Evolutionary conservation across 2,888 invertebrate genomes (phyloP).

Genomic region (Euplexia lucipara): DNA sequence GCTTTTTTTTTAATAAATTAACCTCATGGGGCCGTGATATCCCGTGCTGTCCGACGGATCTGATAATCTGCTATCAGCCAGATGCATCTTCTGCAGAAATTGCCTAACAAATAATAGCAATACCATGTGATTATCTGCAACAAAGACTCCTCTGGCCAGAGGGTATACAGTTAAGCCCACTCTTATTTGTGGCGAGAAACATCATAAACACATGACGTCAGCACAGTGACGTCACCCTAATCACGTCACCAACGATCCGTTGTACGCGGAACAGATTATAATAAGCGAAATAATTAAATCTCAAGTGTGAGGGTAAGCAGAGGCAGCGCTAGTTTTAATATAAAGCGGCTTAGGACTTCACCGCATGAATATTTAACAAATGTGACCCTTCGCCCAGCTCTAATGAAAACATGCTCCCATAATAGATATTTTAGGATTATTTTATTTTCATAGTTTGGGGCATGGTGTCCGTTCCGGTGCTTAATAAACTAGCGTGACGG

Average conservation of each 20-base stretch:
- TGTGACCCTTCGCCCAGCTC: slow-evolving; percentile 57
- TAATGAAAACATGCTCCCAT: slow-evolving; percentile 64
- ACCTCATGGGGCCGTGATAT: background rate
- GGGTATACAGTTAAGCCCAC: slow-evolving; percentile 2
- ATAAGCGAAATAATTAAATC: slow-evolving; percentile 51
- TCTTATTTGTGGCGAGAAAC: background rate
- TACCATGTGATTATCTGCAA: background rate
- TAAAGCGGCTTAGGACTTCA: slow-evolving; percentile 60
- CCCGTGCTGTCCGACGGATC: background rate
- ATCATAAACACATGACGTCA: slow-evolving; percentile 25
- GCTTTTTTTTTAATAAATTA: background rate
- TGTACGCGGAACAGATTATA: slow-evolving; percentile 47
- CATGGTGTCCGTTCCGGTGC: slow-evolving; percentile 23
- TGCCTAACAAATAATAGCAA: background rate
- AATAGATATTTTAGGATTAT: slow-evolving; percentile 61
- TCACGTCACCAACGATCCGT: slow-evolving; percentile 24
- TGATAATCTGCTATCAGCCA: background rate
- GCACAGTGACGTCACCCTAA: slow-evolving; percentile 24
- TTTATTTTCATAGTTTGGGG: slow-evolving; percentile 56
- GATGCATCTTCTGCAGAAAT: background rate
- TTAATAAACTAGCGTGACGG: slow-evolving; percentile 38
- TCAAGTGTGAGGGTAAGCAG: slow-evolving; percentile 31
- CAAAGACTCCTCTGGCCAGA: background rate
- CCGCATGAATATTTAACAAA: slow-evolving; percentile 70
- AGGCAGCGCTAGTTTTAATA: slow-evolving; percentile 63